Evolutionary conservation across 2,797 vertebrate species (phyloP), one percentile per base, ranked within the genome.

Genomic region (Gymnopithys bicolor): DNA sequence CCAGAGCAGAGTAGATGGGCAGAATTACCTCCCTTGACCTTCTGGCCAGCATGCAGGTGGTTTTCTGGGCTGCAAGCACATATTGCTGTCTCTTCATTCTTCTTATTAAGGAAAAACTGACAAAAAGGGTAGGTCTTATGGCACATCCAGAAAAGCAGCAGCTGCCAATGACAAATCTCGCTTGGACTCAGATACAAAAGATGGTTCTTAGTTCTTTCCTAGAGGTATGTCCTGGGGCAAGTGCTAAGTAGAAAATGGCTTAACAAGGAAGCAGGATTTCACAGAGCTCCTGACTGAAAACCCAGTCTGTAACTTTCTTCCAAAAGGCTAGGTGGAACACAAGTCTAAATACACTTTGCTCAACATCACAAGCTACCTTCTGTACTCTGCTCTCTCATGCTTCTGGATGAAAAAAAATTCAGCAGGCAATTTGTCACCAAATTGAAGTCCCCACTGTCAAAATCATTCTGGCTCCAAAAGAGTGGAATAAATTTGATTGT

Each of bases 351-450:
- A 43, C 2, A 21, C 23, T 60, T 89, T 79, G n/a, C 68, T 90
- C 39, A 60, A 3, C 28, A 64, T 19, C 56, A 68, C 49, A 68
- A 77, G 19, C 24, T 83, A 60, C 56, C 49, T 75, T 88, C 73
- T 84, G 18, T 70, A 80, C 33, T 30, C 62, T 68, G 22, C 9
- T 87, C 28, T 66, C 28, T 82, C 17, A 15, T 39, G 73, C 70
- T 68, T 85, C 84, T 37, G 49, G 43, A 70, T 81, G 46, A 85
- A 85, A 84, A 46, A 84, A 78, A 82, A 96, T 73, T 79, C 80
- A 86, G 53, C 9, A 32, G 41, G 59, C 37, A 84, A 86, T 86
- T 60, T 69, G 32, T 75, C 74, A 75, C 25, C n/a, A 76, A 84
- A 84, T 74, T 94, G 86, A 87, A 89, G 43, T 51, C 43, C 68